Conservation (phyloP, 2,888 invertebrate genomes). For the Archips crataeganus region DNA sequence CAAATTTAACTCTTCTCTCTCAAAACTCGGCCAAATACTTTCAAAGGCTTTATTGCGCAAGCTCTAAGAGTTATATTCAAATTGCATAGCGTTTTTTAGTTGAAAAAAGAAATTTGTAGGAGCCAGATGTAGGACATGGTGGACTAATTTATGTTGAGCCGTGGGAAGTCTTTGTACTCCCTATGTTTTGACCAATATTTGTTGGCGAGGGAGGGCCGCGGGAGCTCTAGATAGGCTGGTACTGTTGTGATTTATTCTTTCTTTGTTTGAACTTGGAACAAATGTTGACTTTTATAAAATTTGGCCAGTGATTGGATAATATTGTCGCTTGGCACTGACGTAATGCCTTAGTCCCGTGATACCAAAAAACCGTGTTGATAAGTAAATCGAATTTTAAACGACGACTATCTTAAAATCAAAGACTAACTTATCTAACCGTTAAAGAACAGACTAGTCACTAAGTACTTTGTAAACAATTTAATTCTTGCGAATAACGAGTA, state of each 20-base stretch:
- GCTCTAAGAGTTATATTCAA: conserved; percentile 63
- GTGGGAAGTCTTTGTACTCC: conserved; percentile 70
- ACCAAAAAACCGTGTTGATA: too few species aligned
- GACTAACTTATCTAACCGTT: too few species aligned
- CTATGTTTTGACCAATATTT: conserved; percentile 52
- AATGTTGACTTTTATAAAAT: conserved; percentile 74
- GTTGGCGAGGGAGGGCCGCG: conserved; percentile 55
- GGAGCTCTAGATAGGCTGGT: conserved; percentile 56
- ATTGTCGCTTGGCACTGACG: conserved; percentile 28
- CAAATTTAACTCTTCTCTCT: conserved; percentile 25
- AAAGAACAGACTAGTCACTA: too few species aligned
- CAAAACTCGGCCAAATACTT: conserved; percentile 16
- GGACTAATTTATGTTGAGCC: conserved; percentile 50
- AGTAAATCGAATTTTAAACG: too few species aligned
- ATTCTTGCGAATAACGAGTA: too few species aligned
- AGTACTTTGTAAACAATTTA: too few species aligned
- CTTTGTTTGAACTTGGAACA: conserved; percentile 78
- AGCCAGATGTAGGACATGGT: conserved; percentile 56
- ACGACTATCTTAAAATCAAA: too few species aligned
- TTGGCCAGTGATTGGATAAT: conserved; percentile 49
- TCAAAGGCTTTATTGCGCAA: conserved; percentile 44
- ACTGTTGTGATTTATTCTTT: conserved; percentile 78
- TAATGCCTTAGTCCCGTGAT: conserved; percentile 26
- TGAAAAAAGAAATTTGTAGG: conserved; percentile 60
- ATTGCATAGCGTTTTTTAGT: conserved; percentile 54